Conservation (phyloP, 2,797 vertebrate genomes). For the Macropodus opercularis region DNA sequence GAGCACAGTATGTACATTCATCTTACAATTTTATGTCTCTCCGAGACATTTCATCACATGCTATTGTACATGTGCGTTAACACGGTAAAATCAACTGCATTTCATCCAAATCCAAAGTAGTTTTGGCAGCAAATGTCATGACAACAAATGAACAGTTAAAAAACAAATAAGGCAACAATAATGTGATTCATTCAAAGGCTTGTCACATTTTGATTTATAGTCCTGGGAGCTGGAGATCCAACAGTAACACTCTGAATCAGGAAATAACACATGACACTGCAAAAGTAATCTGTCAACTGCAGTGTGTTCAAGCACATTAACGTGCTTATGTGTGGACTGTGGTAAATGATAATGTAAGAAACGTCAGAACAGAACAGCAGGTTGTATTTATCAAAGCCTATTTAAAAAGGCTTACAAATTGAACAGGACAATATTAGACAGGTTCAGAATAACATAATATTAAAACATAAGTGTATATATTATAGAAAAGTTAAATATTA, state of each 20-base stretch:
- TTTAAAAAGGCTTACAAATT: conserved; percentile 3
- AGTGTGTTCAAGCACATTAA: conserved; percentile 21
- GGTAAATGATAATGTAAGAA: conserved; percentile 26
- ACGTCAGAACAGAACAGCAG: conserved; percentile 17
- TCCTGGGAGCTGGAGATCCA: conserved; percentile 24
- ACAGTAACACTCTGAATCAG: background rate
- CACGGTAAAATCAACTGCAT: conserved; percentile 33
- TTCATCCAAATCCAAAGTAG: conserved; percentile 35
- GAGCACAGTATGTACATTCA: conserved; percentile 78
- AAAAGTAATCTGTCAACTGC: conserved; percentile 20
- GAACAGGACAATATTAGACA: background rate
- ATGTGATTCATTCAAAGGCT: conserved; percentile 63
- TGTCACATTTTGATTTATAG: conserved; percentile 49
- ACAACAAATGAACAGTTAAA: conserved; percentile 50
- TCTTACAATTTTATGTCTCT: conserved; percentile 59
- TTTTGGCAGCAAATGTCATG: conserved; percentile 68
- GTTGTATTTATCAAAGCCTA: conserved; percentile 1
- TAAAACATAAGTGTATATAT: background rate
- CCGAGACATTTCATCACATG: conserved; percentile 57
- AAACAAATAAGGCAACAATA: conserved; percentile 76
- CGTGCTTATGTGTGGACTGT: conserved; percentile 1
- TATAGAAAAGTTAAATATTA: background rate
- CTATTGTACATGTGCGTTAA: conserved; percentile 58
- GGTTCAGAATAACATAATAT: background rate
- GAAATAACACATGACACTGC: conserved; percentile 11